Percentiles rank a stretch among this genome's conserved stretches.
phyloP scores from a whole-genome alignment of 2,888 invertebrate genomes.

The Philereme transversata region DNA sequence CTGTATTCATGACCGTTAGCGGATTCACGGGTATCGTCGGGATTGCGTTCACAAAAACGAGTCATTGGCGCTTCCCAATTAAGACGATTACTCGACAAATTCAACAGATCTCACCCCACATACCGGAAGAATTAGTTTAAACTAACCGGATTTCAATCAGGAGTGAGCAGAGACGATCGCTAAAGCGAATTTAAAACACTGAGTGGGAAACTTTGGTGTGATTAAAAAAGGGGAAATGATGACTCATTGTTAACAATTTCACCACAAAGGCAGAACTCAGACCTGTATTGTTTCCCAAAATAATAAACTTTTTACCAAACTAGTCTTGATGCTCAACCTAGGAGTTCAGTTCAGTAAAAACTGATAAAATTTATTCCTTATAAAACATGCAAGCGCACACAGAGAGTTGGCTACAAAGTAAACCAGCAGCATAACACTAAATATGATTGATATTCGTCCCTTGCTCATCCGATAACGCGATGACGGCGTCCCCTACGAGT shows the following conservation, averaged over 20 bases:
- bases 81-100: slow-evolving; percentile 39
- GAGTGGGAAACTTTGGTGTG: slow-evolving; percentile 3
- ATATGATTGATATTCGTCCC: slow-evolving; percentile 41
- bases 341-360: too few species aligned
- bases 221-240: not conserved
- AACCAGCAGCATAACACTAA: slow-evolving; percentile 26
- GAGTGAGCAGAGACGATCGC: not conserved
- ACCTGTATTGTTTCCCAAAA: too few species aligned
- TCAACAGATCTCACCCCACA: slow-evolving; percentile 20
- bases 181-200: not conserved
- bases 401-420: slow-evolving; percentile 21
- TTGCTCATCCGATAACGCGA: slow-evolving; percentile 33
- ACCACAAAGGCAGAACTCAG: too few species aligned
- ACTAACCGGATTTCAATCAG: slow-evolving; percentile 25
- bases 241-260: not conserved
- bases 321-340: too few species aligned
- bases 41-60: slow-evolving; percentile 23
- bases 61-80: slow-evolving; percentile 28
- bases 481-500: slow-evolving; percentile 14
- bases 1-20: slow-evolving; percentile 4
- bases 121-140: slow-evolving; percentile 3
- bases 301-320: too few species aligned
- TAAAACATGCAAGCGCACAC: slow-evolving; percentile 16
- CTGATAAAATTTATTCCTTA: slow-evolving; percentile 8
- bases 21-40: slow-evolving; percentile 2